A percentile compares a stretch with the other conserved stretches of the same genome.
Evolutionary conservation across 1,140 invertebrate genomes (phyloP).

Genomic region (fruit fly (Drosophila melanogaster)): DNA sequence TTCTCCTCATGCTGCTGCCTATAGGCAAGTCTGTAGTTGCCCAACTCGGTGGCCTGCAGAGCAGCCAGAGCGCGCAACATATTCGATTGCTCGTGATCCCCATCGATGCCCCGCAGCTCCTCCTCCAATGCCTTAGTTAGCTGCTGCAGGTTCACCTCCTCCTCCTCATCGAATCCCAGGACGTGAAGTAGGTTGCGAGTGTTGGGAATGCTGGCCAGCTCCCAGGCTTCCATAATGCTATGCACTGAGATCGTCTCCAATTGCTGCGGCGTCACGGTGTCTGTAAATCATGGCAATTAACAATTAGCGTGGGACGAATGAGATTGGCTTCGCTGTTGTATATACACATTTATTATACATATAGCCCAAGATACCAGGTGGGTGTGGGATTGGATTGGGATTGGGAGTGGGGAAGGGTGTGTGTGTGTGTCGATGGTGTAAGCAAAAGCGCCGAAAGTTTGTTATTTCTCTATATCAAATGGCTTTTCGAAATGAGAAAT

Average conservation of each 20-base stretch:
- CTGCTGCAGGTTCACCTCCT: constrained; percentile 88
- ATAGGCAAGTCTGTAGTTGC: constrained; percentile 86
- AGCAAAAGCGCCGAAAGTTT: constrained; percentile 32
- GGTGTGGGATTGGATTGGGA: constrained; percentile 6
- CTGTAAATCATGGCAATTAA: constrained; percentile 49
- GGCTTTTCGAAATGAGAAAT: not conserved
- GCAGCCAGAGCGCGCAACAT: constrained; percentile 86
- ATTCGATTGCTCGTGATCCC: constrained; percentile 68
- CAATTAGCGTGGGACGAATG: constrained; percentile 2
- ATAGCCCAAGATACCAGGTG: constrained; percentile 67
- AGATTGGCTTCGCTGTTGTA: constrained; percentile 5
- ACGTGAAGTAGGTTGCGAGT: constrained; percentile 88
- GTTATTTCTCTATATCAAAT: not conserved
- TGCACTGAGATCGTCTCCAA: constrained; percentile 84
- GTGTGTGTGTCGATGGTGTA: constrained; percentile 18
- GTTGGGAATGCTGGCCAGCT: constrained; percentile 88
- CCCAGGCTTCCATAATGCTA: constrained; percentile 90
- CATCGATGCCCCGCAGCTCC: constrained; percentile 85
- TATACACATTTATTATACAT: constrained; percentile 50
- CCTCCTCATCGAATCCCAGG: constrained; percentile 88
- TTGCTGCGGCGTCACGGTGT: constrained; percentile 69
- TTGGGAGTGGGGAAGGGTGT: constrained; percentile 1
- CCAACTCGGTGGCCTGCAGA: constrained; percentile 87
- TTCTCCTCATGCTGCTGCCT: constrained; percentile 89
- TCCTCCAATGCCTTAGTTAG: constrained; percentile 91